Evolutionary conservation across 2,113 vertebrate species (phyloP).

Genomic region (Malurus melanocephalus): DNA sequence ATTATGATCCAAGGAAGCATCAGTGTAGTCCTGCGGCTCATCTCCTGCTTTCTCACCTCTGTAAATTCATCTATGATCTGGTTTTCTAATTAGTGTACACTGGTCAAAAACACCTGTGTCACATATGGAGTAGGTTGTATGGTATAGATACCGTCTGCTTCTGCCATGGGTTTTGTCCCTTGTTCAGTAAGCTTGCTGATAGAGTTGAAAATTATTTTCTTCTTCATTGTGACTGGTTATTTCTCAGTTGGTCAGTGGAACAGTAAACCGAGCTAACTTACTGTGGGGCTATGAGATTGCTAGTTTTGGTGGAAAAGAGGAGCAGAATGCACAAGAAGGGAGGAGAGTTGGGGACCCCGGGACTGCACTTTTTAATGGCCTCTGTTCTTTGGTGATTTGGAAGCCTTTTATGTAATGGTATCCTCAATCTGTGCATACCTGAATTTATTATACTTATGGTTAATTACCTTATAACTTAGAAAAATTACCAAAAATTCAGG

Average conservation of each 20-base stretch:
- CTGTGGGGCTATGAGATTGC: background rate
- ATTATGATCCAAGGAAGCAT: background rate
- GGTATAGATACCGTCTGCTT: background rate
- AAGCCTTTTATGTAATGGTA: background rate
- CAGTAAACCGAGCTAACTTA: background rate
- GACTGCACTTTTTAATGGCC: background rate
- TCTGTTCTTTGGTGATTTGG: background rate
- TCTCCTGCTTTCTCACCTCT: background rate
- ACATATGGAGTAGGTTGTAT: background rate
- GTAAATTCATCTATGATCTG: fast-evolving
- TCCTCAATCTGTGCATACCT: background rate
- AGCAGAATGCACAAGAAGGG: background rate
- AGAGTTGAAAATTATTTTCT: background rate
- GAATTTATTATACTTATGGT: background rate
- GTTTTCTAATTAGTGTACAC: background rate
- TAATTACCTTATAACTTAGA: background rate
- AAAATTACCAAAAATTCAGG: background rate
- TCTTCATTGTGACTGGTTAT: background rate
- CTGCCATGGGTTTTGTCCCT: background rate
- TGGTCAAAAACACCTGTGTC: background rate
- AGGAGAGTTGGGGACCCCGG: background rate
- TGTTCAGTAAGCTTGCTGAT: background rate
- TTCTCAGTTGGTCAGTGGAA: background rate
- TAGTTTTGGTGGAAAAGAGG: background rate
- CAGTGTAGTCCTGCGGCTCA: background rate